phyloP scores from a whole-genome alignment of 2,113 vertebrate genomes.

The Lepisosteus oculatus region DNA sequence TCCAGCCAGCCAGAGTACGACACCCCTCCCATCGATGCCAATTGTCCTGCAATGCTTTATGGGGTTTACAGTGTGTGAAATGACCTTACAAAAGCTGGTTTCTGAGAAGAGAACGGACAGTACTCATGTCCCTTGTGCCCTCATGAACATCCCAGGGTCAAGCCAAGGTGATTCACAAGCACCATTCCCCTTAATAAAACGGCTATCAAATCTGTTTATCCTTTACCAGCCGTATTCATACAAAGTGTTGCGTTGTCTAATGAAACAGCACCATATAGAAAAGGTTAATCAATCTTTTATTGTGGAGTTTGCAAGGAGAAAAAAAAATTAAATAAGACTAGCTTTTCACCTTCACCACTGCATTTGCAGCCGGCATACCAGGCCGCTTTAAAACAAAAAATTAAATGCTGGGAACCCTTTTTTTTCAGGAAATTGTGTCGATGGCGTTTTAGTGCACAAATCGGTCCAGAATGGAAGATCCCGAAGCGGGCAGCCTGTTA shows the following conservation, averaged over 20 bases:
- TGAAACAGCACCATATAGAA: slow-evolving; percentile 43
- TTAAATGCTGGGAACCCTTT: slow-evolving; percentile 34
- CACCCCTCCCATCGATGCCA: no score
- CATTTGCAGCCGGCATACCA: slow-evolving; percentile 53
- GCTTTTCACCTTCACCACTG: slow-evolving; percentile 65
- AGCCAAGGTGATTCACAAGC: no score
- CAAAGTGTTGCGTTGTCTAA: background rate
- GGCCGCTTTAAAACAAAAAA: slow-evolving; percentile 35
- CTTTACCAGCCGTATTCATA: no score
- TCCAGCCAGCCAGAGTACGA: no score
- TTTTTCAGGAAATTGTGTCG: background rate
- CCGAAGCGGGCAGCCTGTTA: slow-evolving; percentile 77
- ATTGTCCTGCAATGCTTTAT: no score
- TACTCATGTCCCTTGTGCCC: no score
- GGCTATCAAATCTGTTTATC: no score
- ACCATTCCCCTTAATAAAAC: no score
- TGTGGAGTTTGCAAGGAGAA: slow-evolving; percentile 69
- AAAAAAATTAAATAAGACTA: slow-evolving; percentile 71
- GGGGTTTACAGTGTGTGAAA: no score
- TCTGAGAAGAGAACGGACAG: no score
- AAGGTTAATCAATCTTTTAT: slow-evolving; percentile 72
- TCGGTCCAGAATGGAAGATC: slow-evolving; percentile 77
- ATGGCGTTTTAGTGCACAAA: slow-evolving; percentile 72
- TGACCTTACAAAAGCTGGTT: no score
- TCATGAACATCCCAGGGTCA: no score